Conservation (phyloP, 2,888 invertebrate species). For the Neoascia interrupta region DNA sequence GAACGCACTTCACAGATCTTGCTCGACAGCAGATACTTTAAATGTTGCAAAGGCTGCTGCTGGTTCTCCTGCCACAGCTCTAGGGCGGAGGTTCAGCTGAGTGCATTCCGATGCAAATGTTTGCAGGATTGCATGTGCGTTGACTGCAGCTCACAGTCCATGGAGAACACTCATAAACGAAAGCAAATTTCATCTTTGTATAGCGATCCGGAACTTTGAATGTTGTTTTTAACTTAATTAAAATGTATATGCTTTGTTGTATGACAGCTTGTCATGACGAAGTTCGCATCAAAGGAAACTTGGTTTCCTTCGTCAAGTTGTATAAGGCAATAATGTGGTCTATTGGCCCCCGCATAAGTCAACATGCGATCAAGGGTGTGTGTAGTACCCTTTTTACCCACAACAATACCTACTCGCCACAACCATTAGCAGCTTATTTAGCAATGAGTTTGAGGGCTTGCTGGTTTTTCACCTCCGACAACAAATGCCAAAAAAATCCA, state of each 20-base stretch:
- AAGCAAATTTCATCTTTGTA: not conserved
- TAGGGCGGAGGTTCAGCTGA: conserved; percentile 7
- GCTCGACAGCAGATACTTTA: conserved; percentile 18
- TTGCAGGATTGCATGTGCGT: conserved; percentile 34
- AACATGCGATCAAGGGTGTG: not conserved
- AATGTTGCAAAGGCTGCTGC: conserved; percentile 26
- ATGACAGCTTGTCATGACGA: too few species aligned
- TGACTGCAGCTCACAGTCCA: not conserved
- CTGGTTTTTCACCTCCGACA: not conserved
- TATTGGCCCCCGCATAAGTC: too few species aligned
- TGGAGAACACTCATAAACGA: conserved; percentile 14
- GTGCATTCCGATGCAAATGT: conserved; percentile 53
- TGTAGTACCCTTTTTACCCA: too few species aligned
- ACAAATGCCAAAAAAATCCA: not conserved
- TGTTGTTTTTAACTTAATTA: not conserved
- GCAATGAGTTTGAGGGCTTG: too few species aligned
- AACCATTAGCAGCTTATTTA: not conserved
- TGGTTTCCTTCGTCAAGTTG: too few species aligned
- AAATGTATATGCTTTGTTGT: not conserved
- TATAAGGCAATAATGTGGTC: too few species aligned
- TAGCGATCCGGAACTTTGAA: too few species aligned
- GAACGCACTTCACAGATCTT: conserved; percentile 53
- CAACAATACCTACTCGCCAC: too few species aligned
- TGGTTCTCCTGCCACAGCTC: not conserved
- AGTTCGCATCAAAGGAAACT: too few species aligned